Base-by-base conservation (phyloP, 2,797 vertebrate species). In the Pseudotriccus pelzelni region DNA sequence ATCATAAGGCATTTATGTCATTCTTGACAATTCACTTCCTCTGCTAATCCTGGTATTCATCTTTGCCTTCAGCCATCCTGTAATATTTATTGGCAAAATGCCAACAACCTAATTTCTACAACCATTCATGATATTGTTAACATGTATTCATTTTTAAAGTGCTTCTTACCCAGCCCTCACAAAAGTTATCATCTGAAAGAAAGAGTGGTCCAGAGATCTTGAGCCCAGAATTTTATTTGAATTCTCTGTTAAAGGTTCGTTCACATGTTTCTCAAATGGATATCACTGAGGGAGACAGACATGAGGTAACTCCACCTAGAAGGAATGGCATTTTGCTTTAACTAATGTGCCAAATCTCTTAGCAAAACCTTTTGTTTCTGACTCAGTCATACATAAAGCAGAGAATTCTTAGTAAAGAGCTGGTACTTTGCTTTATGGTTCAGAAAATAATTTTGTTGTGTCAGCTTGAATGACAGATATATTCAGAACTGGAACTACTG, bases 91-190 rank as follows among this genome's bases (percentile, higher is more conserved):
- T 92, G 89, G 62, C 8, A 84, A 84, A 93, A 74, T 52, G 39
- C 37, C 72, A 93, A 17, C 6, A 52, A 18, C 24, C 5, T 84
- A 73, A 84, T 93, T 94, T 76, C 49, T 81, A 36, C 59, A 89
- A n/a, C 20, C 44, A 83, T 94, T 92, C 77, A 90, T 87, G 88
- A 92, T 69, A 49, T 50, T 93, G 64, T 81, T 80, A 81, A 59
- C 77, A 66, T 12, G 12, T 18, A 95, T 95, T 84, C 63, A 91
- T 91, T 92, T 87, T 96, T 84, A 67, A 93, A 90, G 53, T 94
- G 27, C 19, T 83, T 83, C 19, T 68, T 88, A 60, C 16, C 16
- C 39, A 82, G 22, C 25, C 30, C 27, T 88, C 44, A 58, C 20
- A 84, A 74, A 94, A 80, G 8, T 72, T 72, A 63, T 55, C 7